A percentile compares a stretch with the other conserved stretches of the same genome.
Evolutionary conservation across 2,888 invertebrate species (phyloP).

Genomic region (Thecocarcelia acutangulata): DNA sequence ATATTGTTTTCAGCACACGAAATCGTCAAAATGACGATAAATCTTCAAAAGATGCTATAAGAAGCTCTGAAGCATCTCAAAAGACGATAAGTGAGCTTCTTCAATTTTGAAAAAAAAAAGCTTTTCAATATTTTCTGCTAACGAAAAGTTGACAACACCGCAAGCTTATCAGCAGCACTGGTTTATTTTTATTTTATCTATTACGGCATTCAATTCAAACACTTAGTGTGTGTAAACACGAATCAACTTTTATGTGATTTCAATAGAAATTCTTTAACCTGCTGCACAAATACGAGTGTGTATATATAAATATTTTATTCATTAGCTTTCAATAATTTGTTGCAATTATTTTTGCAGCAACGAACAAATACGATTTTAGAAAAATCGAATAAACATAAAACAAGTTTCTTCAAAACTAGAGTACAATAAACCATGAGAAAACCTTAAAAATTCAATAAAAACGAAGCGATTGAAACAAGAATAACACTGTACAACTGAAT

Average conservation of each 20-base stretch:
- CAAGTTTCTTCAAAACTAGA: conserved; percentile 20
- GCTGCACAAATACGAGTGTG: not conserved
- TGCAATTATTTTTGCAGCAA: conserved; percentile 46
- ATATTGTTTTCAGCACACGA: too few species aligned
- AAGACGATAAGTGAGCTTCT: too few species aligned
- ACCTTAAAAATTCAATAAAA: not conserved
- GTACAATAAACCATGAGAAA: conserved; percentile 22
- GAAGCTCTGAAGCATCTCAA: too few species aligned
- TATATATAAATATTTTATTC: conserved; percentile 9
- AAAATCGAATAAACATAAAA: not conserved
- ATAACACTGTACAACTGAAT: not conserved
- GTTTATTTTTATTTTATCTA: too few species aligned
- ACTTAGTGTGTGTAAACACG: too few species aligned
- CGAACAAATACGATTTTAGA: not conserved
- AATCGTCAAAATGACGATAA: too few species aligned
- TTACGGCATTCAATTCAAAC: too few species aligned
- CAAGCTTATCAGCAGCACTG: too few species aligned
- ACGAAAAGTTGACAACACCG: too few species aligned
- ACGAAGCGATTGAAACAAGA: not conserved
- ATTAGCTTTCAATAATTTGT: conserved; percentile 50
- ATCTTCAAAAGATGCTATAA: too few species aligned
- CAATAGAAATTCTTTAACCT: not conserved
- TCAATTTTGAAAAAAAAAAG: too few species aligned
- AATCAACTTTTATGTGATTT: not conserved
- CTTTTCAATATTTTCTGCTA: too few species aligned